These are phyloP conservation scores for Diploptera punctata DNA, from an alignment of 2,888 invertebrate species.

Conservation along the genomic window DNA sequence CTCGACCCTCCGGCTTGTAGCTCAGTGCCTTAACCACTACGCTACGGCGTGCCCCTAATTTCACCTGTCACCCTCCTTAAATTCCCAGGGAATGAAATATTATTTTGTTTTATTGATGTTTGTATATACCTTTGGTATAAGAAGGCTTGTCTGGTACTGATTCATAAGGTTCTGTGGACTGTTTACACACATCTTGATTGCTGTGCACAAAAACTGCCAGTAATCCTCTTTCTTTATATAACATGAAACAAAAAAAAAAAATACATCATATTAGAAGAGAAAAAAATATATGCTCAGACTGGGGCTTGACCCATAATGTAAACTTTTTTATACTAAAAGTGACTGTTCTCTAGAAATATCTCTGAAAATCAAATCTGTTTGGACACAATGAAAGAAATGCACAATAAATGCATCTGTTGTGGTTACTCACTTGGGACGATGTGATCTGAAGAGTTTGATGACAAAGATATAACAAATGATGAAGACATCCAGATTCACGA, in stretches of 20 bases:
- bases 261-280: too few relatives aligned
- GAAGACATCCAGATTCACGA: slow-evolving; percentile 30
- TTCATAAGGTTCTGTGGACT: slow-evolving; percentile 26
- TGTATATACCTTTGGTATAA: slow-evolving; percentile 30
- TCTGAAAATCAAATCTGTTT: too few relatives aligned
- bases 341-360: too few relatives aligned
- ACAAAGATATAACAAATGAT: slow-evolving; percentile 15
- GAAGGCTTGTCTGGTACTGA: slow-evolving; percentile 26
- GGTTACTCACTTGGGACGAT: not conserved
- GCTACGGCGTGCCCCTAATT: too few relatives aligned
- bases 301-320: too few relatives aligned
- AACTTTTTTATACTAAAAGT: too few relatives aligned
- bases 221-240: not conserved
- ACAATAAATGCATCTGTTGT: not conserved
- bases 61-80: not conserved
- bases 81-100: not conserved
- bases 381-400: too few relatives aligned
- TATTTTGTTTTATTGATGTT: not conserved
- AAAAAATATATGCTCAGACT: not conserved
- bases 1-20: too few relatives aligned
- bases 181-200: slow-evolving; percentile 27
- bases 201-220: not conserved
- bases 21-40: too few relatives aligned
- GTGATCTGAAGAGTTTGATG: slow-evolving; percentile 5
- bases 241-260: too few relatives aligned